These are phyloP conservation scores for Pseudomugil gertrudae DNA, from an alignment of 2,797 vertebrate species.

Conservation along the genomic window DNA sequence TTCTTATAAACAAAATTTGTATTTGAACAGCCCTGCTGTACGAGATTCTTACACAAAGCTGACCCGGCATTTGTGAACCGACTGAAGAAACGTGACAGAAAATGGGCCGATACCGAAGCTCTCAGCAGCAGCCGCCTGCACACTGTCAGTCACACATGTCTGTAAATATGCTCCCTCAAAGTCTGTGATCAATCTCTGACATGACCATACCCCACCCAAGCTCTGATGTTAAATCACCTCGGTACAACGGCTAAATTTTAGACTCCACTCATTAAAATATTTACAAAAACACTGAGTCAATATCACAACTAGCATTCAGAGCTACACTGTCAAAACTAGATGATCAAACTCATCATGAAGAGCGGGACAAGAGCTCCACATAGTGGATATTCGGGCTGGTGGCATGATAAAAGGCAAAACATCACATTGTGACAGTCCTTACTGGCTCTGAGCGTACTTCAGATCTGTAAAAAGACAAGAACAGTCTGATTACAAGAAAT, in stretches of 20 bases:
- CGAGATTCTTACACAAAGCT: constrained; percentile 10
- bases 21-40: too few relatives aligned
- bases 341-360: not conserved
- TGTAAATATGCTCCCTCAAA: constrained; percentile 6
- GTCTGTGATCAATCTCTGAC: constrained; percentile 19
- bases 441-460: constrained; percentile 27
- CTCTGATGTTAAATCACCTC: constrained; percentile 25
- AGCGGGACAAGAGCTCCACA: constrained; percentile 57
- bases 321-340: constrained; percentile 23
- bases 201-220: constrained; percentile 21
- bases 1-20: not conserved
- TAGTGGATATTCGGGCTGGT: constrained; percentile 39
- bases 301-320: constrained; percentile 21
- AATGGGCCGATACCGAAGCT: not conserved
- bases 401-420: not conserved
- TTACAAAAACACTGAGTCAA: constrained; percentile 31
- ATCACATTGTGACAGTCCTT: too few relatives aligned
- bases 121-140: constrained; percentile 7
- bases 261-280: constrained; percentile 12
- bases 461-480: constrained; percentile 49
- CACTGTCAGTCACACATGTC: constrained; percentile 1
- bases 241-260: constrained; percentile 24
- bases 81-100: not conserved
- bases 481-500: not conserved
- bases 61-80: constrained; percentile 2